Percentiles rank a stretch among this genome's conserved stretches.
Evolutionary conservation across 2,888 invertebrate species (phyloP).

Genomic region (Eilema depressum): DNA sequence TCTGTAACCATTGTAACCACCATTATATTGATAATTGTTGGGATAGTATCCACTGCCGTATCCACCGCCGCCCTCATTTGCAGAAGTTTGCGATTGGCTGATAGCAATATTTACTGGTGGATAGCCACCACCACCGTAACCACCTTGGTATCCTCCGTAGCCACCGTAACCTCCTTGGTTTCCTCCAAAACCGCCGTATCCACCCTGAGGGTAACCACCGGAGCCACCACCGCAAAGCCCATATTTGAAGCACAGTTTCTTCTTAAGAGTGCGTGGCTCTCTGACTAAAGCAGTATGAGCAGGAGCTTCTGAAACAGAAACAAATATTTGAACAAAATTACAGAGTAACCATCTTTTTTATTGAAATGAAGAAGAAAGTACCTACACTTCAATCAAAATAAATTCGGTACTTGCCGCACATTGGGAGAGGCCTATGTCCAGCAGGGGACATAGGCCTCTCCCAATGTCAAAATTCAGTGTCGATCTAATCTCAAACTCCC

Average conservation of each 20-base stretch:
- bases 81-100: constrained; percentile 79
- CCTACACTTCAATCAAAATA: no score
- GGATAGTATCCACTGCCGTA: constrained; percentile 66
- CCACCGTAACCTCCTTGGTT: constrained; percentile 51
- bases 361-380: no score
- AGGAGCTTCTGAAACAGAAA: constrained; percentile 51
- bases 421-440: no score
- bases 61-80: constrained; percentile 72
- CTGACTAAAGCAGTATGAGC: constrained; percentile 49
- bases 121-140: constrained; percentile 50
- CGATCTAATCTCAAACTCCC: no score
- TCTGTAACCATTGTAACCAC: constrained; percentile 44
- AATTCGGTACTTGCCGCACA: no score
- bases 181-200: background rate
- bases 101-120: constrained; percentile 78
- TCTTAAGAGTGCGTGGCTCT: constrained; percentile 62
- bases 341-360: background rate
- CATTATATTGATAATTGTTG: constrained; percentile 69
- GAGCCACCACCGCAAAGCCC: constrained; percentile 64
- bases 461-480: no score
- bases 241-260: constrained; percentile 67
- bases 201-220: constrained; percentile 30
- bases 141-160: constrained; percentile 57
- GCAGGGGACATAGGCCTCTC: no score
- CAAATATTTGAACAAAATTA: background rate